Evolutionary conservation across 2,888 invertebrate species (phyloP).

Genomic region (Arrhopalites spinosus): DNA sequence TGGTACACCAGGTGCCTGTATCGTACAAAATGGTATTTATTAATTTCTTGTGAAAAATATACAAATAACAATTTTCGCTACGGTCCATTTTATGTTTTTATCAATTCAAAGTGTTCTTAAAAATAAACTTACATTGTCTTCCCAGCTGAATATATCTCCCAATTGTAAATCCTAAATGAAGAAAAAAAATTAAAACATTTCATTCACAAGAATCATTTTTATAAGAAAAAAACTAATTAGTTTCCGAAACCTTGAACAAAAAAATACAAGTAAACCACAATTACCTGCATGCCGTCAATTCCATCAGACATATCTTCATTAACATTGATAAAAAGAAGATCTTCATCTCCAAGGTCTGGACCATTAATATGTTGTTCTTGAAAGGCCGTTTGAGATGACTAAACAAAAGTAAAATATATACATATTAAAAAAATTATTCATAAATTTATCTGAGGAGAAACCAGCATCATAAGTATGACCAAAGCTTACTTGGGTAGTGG

Average conservation of each 20-base stretch:
- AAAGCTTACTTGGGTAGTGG: slow-evolving; percentile 78
- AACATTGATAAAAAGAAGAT: slow-evolving; percentile 69
- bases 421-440: not conserved
- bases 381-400: slow-evolving; percentile 75
- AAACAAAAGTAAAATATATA: slow-evolving; percentile 58
- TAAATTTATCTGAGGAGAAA: not conserved
- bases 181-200: not conserved
- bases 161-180: slow-evolving; percentile 53
- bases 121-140: no score
- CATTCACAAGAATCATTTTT: no score
- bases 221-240: no score
- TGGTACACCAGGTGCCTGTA: slow-evolving; percentile 62
- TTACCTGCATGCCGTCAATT: slow-evolving; percentile 67
- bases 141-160: slow-evolving; percentile 55
- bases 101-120: no score
- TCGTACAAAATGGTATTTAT: no score
- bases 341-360: slow-evolving; percentile 69
- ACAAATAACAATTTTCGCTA: no score
- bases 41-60: no score
- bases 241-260: not conserved
- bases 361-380: slow-evolving; percentile 69
- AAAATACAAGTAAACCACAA: not conserved
- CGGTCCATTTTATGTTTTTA: no score
- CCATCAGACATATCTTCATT: slow-evolving; percentile 67
- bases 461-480: no score